Base-by-base conservation (phyloP, 2,888 invertebrate genomes). In the Ichneumoninae sp. region DNA sequence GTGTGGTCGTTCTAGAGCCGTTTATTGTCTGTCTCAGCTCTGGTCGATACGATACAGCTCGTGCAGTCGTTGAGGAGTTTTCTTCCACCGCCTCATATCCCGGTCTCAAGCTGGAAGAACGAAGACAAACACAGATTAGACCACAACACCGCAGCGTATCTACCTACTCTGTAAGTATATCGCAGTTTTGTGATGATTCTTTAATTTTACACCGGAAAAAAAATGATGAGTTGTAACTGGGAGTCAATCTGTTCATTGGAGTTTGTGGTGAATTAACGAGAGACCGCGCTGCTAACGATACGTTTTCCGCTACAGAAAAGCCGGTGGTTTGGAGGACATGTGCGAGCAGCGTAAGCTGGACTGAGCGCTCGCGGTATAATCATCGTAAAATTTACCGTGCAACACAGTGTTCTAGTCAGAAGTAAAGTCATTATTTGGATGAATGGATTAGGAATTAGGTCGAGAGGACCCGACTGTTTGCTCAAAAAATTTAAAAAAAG, bases 101-200 rank as follows among this genome's bases (percentile, higher is more conserved):
- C 97, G 91, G 97, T 97, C 78, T 97, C 97, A 86, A 97, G 97
- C 83, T 97, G 97, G 97, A 97, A 97, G 94, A 97, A 97, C 92
- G 97, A 97, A 93, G 97, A 97, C 92, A 96, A 96, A 89, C 96
- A 95, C 93, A 95, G 95, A 90, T 94, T 94, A 90, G 94, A 95
- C 89, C 91, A 93, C 86, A 90, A 91, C 83, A 89, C 90, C 82
- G 89, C 90, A 86, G 81, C 91, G 75, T 93, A 93, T 87, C 88
- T 93, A 85, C 89, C 93, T 47, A 88, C 91, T 82, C 86, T 93
- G 92, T 93, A 86, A 92, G 91, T 91, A 87, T 74, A 83, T 52
- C 36, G 68, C 10, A 40, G 57, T 57, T 75, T 30, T 1, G 16
- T 68, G 22, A 30, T 36, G 54, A 54, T 36, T 50, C 22, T 33